Evolutionary conservation across 2,113 vertebrate species (phyloP), one percentile per base, ranked within the genome.

Genomic region (Todiramphus chloris): DNA sequence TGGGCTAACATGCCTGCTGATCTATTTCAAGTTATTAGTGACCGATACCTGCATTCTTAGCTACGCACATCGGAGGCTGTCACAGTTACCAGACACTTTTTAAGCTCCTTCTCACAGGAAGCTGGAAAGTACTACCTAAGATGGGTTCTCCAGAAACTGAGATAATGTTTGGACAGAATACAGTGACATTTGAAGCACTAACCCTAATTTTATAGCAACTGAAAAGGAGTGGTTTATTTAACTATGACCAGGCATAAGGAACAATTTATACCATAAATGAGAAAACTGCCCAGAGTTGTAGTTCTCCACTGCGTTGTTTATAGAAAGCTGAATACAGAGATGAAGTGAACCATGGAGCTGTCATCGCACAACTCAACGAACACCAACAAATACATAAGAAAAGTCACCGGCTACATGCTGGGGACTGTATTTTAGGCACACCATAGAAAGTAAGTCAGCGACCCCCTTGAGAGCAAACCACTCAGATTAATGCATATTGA

Each of bases 401-500:
- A 11, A 83, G 59, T 55, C 84, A 82, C 93, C 69, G 68, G 75
- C 85, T 94, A 90, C 43, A 67, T 2, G 10, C 43, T 83, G 55
- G 58, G 31, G 53, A 37, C 60, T 88, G 27, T 33, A 37, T 50
- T 51, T 55, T 23, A 92, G 87, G 89, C 67, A 92, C 74, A 72
- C 7, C 68, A 70, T 62, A 80, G 91, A 92, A 78, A 7, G 21
- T 37, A 91, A 97, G 86, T 60, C 94, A 90, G 87, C 23, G 23
- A 87, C 21, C 73, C 23, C 78, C 73, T 62, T 17, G 84, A 53
- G 6, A 84, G 95, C 94, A 93, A 82, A 95, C 51, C 51, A 93
- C 89, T 68, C 24, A 87, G 60, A 90, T 43, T 72, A 93, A 89
- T 83, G 67, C 48, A 35, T 50, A 30, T 95, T 77, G 96, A 87